These are phyloP conservation scores for Menidia menidia DNA, from an alignment of 2,797 vertebrate genomes.

Conservation along the genomic window DNA sequence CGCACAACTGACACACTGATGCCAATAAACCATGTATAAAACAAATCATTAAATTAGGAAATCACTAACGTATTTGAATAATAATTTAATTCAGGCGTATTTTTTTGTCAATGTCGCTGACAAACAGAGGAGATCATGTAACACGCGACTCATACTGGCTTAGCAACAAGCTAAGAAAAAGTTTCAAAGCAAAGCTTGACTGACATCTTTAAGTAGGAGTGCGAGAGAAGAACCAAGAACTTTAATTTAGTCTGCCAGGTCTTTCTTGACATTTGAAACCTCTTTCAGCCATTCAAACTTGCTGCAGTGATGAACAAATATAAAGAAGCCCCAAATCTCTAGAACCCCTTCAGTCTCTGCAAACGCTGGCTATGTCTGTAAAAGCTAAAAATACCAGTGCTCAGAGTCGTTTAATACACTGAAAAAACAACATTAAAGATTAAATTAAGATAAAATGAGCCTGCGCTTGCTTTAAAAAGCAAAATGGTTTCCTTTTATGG, in stretches of 20 bases:
- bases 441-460: too few relatives aligned
- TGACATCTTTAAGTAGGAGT: conserved; percentile 48
- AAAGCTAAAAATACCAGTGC: conserved; percentile 26
- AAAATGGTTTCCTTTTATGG: background rate
- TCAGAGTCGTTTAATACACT: background rate
- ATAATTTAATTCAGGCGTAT: too few relatives aligned
- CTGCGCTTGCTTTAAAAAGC: background rate
- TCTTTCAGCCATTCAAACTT: conserved; percentile 52
- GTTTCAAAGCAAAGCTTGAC: conserved; percentile 50
- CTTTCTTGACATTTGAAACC: conserved; percentile 27
- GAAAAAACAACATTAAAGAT: too few relatives aligned
- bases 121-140: conserved; percentile 36
- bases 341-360: conserved; percentile 18
- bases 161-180: conserved; percentile 33
- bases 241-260: conserved; percentile 43
- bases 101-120: background rate
- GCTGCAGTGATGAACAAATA: conserved; percentile 19
- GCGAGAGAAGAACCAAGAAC: conserved; percentile 26
- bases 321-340: conserved; percentile 4
- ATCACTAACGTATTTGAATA: conserved; percentile 21
- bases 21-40: background rate
- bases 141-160: conserved; percentile 49
- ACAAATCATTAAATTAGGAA: background rate
- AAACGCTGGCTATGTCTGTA: conserved; percentile 2
- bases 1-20: background rate